Conservation (phyloP, 2,113 vertebrate genomes). For the Dendrocopos noguchii region DNA sequence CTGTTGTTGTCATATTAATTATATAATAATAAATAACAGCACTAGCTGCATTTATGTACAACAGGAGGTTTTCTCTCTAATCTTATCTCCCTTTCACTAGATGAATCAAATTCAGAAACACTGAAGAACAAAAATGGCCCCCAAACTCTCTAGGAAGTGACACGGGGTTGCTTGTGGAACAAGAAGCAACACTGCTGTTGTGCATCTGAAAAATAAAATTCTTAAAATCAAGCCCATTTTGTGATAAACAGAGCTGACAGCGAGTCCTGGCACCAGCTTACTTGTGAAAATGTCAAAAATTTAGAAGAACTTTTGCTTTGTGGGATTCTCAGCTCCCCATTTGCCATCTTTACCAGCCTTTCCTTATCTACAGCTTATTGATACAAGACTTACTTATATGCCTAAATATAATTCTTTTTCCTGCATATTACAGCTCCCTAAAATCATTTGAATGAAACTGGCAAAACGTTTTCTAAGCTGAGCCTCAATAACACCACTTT, state of each 20-base stretch:
- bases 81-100: background rate
- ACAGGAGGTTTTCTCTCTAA: background rate
- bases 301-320: background rate
- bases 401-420: background rate
- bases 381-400: background rate
- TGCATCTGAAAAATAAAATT: background rate
- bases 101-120: background rate
- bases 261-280: background rate
- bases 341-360: background rate
- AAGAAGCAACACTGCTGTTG: background rate
- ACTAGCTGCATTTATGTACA: background rate
- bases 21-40: background rate
- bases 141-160: background rate
- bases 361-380: background rate
- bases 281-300: background rate
- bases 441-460: background rate
- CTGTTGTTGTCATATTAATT: background rate
- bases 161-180: rapidly evolving
- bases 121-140: background rate
- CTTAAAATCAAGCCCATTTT: rapidly evolving
- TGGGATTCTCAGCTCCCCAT: background rate
- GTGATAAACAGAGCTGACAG: background rate
- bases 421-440: background rate
- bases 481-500: background rate
- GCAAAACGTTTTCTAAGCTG: background rate